Base-by-base conservation (phyloP, 2,888 invertebrate genomes). In the Lasioglossum morio region DNA sequence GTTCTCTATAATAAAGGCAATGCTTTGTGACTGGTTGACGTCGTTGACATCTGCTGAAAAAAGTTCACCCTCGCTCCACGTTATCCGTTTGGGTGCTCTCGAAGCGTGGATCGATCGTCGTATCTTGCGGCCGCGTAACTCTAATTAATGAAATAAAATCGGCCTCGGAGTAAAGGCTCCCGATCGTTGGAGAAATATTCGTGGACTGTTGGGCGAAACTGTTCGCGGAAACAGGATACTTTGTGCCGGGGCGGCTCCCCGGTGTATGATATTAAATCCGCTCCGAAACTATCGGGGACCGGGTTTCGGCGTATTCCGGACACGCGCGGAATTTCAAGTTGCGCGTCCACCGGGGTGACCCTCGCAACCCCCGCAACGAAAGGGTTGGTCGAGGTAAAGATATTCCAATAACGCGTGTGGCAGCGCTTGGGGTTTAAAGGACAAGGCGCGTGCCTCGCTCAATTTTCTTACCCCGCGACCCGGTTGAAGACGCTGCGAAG, bases 321-420 rank as follows among this genome's bases (percentile, higher is more conserved):
- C 87, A 83, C 83, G 90, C 81, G 75, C 60, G 88, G 90, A 89
- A 90, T 90, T 91, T 88, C 88, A 78, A 88, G 91, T 88, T 84
- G 69, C 72, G 79, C 66, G 79, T 75, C 77, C 82, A 74, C 43
- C 76, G 75, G 57, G 60, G 82, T 53, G 75, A 74, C 66, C 72
- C 70, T 74, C 75, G 66, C 72, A 48, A 69, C 81, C 69, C 69
- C 53, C 77, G 77, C 74, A 79, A 88, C 85, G 81, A 87, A 84
- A 81, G 85, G 87, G 82, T 82, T 83, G 87, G 83, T 37, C 76
- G 79, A 89, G 69, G 48, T 37, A 34, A 70, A 90, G 90, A 91
- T 91, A 91, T 90, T 88, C 84, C 86, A 76, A 90, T 88, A 91
- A 87, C 83, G 85, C 83, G 88, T 77, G 82, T n/a, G 69, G 12